Conservation (phyloP, 2,888 invertebrate genomes). For the Drosophila cracens region DNA sequence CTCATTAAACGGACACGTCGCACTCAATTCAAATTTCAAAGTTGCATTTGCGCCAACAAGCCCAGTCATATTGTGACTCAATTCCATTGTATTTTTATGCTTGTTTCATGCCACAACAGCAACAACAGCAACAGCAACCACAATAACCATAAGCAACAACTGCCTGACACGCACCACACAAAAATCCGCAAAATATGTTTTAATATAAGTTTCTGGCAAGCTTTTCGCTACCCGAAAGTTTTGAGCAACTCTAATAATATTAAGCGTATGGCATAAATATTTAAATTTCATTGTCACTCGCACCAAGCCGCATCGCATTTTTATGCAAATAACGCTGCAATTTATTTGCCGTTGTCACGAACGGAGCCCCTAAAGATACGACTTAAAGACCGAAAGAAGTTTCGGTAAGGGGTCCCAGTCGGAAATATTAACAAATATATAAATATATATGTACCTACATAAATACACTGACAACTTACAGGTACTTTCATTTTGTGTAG, state of each 20-base stretch:
- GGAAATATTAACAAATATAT: slow-evolving; percentile 69
- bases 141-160: slow-evolving; percentile 3
- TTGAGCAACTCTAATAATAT: slow-evolving; percentile 75
- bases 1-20: slow-evolving; percentile 56
- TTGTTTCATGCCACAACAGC: slow-evolving; percentile 58
- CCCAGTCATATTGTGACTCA: slow-evolving; percentile 70
- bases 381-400: slow-evolving; percentile 20
- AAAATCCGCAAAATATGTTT: slow-evolving; percentile 78
- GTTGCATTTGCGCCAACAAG: slow-evolving; percentile 44
- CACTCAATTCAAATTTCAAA: slow-evolving; percentile 60
- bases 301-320: slow-evolving; percentile 68
- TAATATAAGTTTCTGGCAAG: slow-evolving; percentile 67
- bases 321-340: slow-evolving; percentile 77
- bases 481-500: slow-evolving; percentile 10
- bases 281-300: slow-evolving; percentile 80
- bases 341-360: slow-evolving; percentile 79
- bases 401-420: slow-evolving; percentile 20
- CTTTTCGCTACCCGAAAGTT: slow-evolving; percentile 50
- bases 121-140: slow-evolving; percentile 23
- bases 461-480: slow-evolving; percentile 30
- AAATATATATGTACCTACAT: slow-evolving; percentile 55
- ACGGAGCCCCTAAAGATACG: slow-evolving; percentile 52
- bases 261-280: slow-evolving; percentile 81
- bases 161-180: slow-evolving; percentile 65
- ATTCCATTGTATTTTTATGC: slow-evolving; percentile 77